Evolutionary conservation across 2,888 invertebrate genomes (phyloP).

Genomic region (Metellina segmentata): DNA sequence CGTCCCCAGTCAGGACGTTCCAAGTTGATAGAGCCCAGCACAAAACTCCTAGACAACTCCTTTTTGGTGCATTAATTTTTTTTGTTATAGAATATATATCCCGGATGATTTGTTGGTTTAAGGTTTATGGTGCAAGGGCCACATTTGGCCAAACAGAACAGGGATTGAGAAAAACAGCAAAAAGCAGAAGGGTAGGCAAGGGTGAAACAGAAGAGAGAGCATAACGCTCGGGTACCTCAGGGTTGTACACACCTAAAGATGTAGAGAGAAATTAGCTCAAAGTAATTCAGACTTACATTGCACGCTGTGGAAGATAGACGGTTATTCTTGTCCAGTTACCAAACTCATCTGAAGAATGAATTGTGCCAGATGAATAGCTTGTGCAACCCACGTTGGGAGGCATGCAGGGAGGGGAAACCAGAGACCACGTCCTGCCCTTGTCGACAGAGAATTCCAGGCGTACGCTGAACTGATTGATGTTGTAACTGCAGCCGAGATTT

Average conservation of each 20-base stretch:
- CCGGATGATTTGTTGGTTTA: not conserved
- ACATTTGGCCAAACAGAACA: not conserved
- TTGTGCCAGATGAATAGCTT: slow-evolving; percentile 79
- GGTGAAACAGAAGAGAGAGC: no score
- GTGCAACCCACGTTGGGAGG: slow-evolving; percentile 81
- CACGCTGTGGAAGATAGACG: slow-evolving; percentile 80
- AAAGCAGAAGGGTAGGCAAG: no score
- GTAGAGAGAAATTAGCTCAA: not conserved
- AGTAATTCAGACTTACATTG: slow-evolving; percentile 80
- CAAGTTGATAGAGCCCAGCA: no score
- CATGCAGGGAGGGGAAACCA: slow-evolving; percentile 81
- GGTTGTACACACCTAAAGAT: not conserved
- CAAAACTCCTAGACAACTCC: no score
- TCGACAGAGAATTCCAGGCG: slow-evolving; percentile 81
- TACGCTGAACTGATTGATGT: slow-evolving; percentile 77
- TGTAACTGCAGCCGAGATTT: slow-evolving; percentile 80
- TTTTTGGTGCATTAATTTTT: no score
- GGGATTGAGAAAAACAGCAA: not conserved
- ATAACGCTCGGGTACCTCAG: not conserved
- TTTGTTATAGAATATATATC: no score
- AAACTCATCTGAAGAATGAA: slow-evolving; percentile 79
- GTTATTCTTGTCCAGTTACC: slow-evolving; percentile 81
- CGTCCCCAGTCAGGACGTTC: no score
- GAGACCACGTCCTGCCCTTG: slow-evolving; percentile 81
- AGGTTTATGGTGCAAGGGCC: no score